Percentiles rank a stretch among this genome's conserved stretches.
Evolutionary conservation across 2,888 invertebrate genomes (phyloP).

Genomic region (Brenthis hecate): DNA sequence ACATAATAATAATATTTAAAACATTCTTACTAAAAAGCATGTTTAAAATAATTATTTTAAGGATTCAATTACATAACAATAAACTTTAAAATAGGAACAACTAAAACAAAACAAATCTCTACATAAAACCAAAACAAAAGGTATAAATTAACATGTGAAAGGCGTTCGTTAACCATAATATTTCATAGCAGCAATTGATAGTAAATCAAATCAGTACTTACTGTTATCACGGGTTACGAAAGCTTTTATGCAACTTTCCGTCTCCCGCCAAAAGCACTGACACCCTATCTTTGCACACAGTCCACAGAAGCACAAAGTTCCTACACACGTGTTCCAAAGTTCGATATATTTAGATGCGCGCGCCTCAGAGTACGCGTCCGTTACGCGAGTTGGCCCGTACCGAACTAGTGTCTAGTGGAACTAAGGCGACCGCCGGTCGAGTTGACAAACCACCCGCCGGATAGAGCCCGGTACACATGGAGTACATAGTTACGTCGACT

Average conservation of each 20-base stretch:
- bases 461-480: slow-evolving; percentile 49
- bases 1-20: too few relatives aligned
- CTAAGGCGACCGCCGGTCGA: slow-evolving; percentile 55
- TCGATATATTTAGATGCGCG: slow-evolving; percentile 56
- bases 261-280: slow-evolving; percentile 60
- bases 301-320: slow-evolving; percentile 38
- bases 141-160: slow-evolving; percentile 29
- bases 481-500: slow-evolving; percentile 21
- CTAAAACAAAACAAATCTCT: slow-evolving; percentile 1
- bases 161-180: slow-evolving; percentile 26
- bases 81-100: background rate
- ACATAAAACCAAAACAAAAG: slow-evolving; percentile 22
- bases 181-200: slow-evolving; percentile 37
- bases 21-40: too few relatives aligned
- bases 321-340: slow-evolving; percentile 54
- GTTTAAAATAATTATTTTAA: too few relatives aligned
- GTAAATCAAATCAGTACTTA: slow-evolving; percentile 59
- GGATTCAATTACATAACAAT: background rate
- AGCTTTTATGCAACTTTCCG: slow-evolving; percentile 66
- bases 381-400: slow-evolving; percentile 63
- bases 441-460: slow-evolving; percentile 56
- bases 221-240: slow-evolving; percentile 76
- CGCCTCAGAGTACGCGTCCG: slow-evolving; percentile 65
- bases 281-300: slow-evolving; percentile 57
- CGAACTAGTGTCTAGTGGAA: slow-evolving; percentile 74